phyloP scores from a whole-genome alignment of 2,113 vertebrate species.

The Lota lota region DNA sequence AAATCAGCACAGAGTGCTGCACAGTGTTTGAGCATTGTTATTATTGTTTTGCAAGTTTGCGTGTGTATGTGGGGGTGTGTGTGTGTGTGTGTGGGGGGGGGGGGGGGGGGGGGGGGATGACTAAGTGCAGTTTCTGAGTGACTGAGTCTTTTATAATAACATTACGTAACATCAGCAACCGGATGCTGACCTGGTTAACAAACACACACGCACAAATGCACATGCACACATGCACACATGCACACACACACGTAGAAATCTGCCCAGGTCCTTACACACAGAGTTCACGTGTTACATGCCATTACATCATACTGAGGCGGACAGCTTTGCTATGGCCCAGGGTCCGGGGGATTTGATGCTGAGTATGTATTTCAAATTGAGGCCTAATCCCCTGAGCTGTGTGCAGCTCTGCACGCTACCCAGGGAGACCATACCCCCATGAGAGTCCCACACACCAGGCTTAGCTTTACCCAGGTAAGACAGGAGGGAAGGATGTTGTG shows the following conservation, averaged over 20 bases:
- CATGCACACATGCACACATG: conserved; percentile 3
- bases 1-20: too few relatives aligned
- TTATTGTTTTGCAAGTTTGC: too few relatives aligned
- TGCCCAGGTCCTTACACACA: conserved; percentile 18
- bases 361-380: neutral
- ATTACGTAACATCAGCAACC: conserved; percentile 40
- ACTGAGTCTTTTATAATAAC: conserved; percentile 15
- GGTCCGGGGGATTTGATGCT: conserved; percentile 16
- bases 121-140: conserved; percentile 31
- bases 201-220: neutral
- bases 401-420: conserved; percentile 14
- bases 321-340: neutral
- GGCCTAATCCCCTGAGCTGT: conserved; percentile 15
- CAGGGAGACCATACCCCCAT: neutral
- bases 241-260: conserved; percentile 18
- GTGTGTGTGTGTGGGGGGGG: neutral
- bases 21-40: too few relatives aligned
- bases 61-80: too few relatives aligned
- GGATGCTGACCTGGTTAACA: neutral
- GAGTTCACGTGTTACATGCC: neutral
- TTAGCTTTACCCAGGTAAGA: neutral
- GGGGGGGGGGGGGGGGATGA: neutral
- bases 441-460: neutral
- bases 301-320: conserved; percentile 4
- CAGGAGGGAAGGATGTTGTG: neutral